These are phyloP conservation scores for Geotria australis DNA, from an alignment of 2,797 vertebrate species.

Conservation along the genomic window DNA sequence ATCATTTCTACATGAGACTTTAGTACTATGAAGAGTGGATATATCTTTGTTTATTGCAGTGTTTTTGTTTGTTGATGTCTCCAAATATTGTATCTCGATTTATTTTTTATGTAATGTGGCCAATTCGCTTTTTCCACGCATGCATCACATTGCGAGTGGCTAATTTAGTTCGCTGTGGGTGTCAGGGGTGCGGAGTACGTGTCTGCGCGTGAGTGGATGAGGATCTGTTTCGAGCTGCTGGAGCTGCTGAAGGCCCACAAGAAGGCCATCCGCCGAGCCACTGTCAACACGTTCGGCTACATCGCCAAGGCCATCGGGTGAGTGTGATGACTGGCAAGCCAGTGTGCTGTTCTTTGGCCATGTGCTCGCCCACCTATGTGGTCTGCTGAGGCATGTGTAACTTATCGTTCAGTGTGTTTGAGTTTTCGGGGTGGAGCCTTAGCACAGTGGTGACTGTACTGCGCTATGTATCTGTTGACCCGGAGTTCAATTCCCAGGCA, in stretches of 20 bases:
- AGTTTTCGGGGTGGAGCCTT: neutral
- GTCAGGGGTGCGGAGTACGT: constrained; percentile 85
- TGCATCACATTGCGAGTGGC: no score
- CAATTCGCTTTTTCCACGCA: no score
- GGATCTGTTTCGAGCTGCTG: constrained; percentile 89
- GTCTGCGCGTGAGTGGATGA: constrained; percentile 96
- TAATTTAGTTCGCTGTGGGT: neutral
- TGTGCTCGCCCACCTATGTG: no score
- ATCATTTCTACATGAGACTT: no score
- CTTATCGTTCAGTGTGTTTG: neutral
- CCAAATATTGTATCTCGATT: no score
- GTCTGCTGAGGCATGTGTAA: neutral
- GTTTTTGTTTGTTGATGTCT: no score
- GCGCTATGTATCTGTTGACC: no score
- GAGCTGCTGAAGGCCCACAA: constrained; percentile 92
- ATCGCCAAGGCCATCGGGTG: constrained; percentile 97
- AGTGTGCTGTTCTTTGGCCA: no score
- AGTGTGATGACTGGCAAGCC: constrained; percentile 7
- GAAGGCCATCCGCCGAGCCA: constrained; percentile 88
- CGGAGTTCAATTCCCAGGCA: no score
- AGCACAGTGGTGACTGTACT: neutral
- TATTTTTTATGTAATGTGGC: no score
- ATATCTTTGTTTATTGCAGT: no score
- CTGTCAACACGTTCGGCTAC: constrained; percentile 94
- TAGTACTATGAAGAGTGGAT: no score